Conservation (phyloP, 2,113 vertebrate species). For the Heterochromis multidens region DNA sequence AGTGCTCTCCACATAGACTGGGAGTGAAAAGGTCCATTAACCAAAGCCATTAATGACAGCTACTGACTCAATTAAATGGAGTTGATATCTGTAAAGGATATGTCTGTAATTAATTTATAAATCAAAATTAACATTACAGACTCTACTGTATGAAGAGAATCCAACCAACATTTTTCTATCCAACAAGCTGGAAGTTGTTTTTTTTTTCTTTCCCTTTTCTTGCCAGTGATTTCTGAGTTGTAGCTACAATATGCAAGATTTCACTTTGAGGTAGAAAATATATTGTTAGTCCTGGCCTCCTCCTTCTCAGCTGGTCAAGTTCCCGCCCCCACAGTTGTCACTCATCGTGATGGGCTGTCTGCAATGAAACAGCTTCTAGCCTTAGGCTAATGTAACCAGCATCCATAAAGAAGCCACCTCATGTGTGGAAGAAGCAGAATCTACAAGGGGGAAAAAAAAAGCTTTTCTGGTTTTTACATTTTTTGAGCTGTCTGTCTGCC, state of each 20-base stretch:
- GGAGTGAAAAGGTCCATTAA: conserved; percentile 9
- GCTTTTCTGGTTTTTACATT: not conserved
- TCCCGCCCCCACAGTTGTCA: conserved; percentile 50
- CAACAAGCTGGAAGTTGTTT: not conserved
- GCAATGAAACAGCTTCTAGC: conserved; percentile 37
- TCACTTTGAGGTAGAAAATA: conserved; percentile 45
- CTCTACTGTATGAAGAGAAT: not conserved
- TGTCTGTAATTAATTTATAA: not conserved
- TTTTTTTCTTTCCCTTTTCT: not conserved
- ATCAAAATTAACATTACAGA: not conserved
- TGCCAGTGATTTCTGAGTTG: conserved; percentile 12
- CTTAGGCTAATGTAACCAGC: conserved; percentile 23
- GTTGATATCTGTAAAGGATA: not conserved
- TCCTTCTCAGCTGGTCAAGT: conserved; percentile 55
- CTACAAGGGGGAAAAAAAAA: not conserved
- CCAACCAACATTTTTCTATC: not conserved
- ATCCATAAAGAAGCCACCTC: conserved; percentile 35
- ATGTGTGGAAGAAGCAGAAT: not conserved
- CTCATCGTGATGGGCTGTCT: conserved; percentile 52
- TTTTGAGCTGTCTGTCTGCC: not conserved
- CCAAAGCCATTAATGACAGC: conserved; percentile 8
- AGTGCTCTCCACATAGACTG: not conserved
- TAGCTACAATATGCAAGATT: conserved; percentile 33
- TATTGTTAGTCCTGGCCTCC: conserved; percentile 45
- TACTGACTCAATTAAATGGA: not conserved